Base-by-base conservation (phyloP, 2,888 invertebrate genomes). In the Cantharis lateralis region DNA sequence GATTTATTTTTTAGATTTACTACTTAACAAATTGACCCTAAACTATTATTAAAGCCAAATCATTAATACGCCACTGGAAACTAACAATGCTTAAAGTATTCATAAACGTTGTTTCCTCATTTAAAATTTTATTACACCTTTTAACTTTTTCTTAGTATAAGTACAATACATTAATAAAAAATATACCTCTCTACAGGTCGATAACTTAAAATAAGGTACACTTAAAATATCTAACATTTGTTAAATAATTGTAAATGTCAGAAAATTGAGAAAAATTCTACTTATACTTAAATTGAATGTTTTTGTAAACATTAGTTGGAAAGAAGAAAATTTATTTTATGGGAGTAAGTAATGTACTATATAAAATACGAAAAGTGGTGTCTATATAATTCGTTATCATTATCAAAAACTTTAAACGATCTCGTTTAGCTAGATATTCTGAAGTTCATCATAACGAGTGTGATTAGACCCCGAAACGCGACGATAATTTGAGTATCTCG, bases 371-470 rank as follows among this genome's bases (percentile, higher is more conserved):
- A 66, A 20, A 66, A 66, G 24, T 66, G 61, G 73, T 62, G 70
- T 32, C 70, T 69, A 62, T 71, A 71, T 63, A 75, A 75, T 75
- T 80, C 83, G 82, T 84, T 85, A 84, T 85, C 85, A 79, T 83
- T 82, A 83, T 79, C 79, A 82, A 81, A 82, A 84, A 85, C 84
- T 83, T 84, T 79, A 76, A 85, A 85, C 83, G 84, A 84, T 81
- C 84, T 84, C 84, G 83, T 85, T 84, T 84, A 82, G 83, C 80
- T 81, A 81, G 82, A 83, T 83, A 78, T 71, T 79, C 79, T 75
- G 79, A 83, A 86, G 84, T 86, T 86, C 86, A 85, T 86, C 85
- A 86, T 85, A 85, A 85, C 82, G 83, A 77, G 79, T 72, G 82
- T 83, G 83, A 83, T 84, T 84, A 84, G 82, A 79, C 83, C 79